Percentiles rank a stretch among this genome's conserved stretches.
phyloP scores from a whole-genome alignment of 2,113 vertebrate genomes.

The Rhabdomys dilectus region DNA sequence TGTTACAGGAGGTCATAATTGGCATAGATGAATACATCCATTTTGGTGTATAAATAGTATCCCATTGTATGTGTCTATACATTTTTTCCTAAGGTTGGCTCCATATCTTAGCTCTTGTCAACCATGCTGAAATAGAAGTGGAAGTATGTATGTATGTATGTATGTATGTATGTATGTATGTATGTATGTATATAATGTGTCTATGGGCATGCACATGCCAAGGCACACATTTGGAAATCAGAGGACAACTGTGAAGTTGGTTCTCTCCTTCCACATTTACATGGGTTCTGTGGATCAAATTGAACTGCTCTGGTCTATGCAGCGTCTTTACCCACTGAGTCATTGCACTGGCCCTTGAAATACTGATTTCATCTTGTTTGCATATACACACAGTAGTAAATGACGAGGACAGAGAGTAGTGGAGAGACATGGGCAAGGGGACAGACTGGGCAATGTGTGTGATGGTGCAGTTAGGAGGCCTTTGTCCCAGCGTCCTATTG shows the following conservation, averaged over 20 bases:
- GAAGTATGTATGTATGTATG: background rate
- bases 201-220: background rate
- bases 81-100: background rate
- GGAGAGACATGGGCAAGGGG: too few species aligned
- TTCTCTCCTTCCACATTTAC: background rate
- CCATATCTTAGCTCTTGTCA: background rate
- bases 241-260: too few species aligned
- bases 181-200: background rate
- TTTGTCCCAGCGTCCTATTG: background rate
- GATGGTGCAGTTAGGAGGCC: background rate
- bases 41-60: background rate
- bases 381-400: background rate
- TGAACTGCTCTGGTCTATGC: background rate
- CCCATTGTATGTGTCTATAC: background rate
- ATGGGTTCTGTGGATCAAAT: background rate
- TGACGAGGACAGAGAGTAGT: accelerated
- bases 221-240: too few species aligned
- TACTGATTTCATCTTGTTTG: background rate
- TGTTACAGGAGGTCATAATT: background rate
- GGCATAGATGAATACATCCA: background rate
- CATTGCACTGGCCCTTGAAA: background rate
- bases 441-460: too few species aligned
- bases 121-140: background rate
- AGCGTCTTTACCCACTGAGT: too few species aligned
- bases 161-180: too few species aligned